Evolutionary conservation across 2,797 vertebrate genomes (phyloP).

Genomic region (Bucorvus abyssinicus): DNA sequence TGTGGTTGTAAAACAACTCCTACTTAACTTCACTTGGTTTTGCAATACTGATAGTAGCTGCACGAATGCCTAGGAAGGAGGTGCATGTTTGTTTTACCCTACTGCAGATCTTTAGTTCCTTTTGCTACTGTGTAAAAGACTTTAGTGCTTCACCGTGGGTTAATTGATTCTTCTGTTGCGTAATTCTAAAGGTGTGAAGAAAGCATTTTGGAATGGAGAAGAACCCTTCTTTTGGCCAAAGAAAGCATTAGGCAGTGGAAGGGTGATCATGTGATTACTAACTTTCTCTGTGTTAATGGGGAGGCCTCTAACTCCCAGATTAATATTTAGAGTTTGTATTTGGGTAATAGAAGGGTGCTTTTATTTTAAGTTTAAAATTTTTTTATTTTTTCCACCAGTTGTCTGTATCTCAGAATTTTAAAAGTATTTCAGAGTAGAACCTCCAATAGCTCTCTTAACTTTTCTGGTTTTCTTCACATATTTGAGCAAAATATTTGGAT

Average conservation of each 20-base stretch:
- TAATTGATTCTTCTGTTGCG: neutral
- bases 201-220: neutral
- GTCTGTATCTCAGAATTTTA: neutral
- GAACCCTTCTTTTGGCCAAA: neutral
- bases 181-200: neutral
- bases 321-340: neutral
- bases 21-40: neutral
- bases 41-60: neutral
- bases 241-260: neutral
- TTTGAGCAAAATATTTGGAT: neutral
- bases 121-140: neutral
- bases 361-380: neutral
- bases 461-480: neutral
- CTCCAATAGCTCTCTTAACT: neutral
- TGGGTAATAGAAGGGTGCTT: neutral
- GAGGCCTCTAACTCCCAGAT: neutral
- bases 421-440: neutral
- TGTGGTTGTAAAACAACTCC: neutral
- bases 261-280: neutral
- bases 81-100: neutral
- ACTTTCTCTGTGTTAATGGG: neutral
- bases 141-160: neutral
- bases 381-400: neutral
- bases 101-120: neutral
- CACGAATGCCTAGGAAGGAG: fast-evolving